A percentile compares a stretch with the other conserved stretches of the same genome.
phyloP scores from a whole-genome alignment of 1,140 invertebrate species.

The Muscidifurax raptorellus region DNA sequence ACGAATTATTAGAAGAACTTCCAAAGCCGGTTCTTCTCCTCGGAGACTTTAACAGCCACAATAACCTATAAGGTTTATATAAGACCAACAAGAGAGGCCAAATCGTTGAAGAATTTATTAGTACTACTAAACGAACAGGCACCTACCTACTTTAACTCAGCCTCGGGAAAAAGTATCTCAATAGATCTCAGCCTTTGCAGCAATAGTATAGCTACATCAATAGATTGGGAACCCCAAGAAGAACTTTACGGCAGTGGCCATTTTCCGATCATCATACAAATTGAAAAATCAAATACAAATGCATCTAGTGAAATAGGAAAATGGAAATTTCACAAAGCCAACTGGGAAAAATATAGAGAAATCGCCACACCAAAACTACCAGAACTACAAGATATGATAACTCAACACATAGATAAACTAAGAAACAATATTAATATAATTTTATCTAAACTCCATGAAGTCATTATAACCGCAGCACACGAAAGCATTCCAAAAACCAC shows the following conservation, averaged over 20 bases:
- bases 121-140: neutral
- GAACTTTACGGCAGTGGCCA: neutral
- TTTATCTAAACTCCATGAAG: neutral
- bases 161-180: too few species aligned
- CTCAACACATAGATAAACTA: neutral
- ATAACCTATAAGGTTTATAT: constrained; percentile 59
- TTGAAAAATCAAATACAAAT: neutral
- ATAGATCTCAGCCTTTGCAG: too few species aligned
- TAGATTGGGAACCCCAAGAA: neutral
- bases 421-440: neutral
- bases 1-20: constrained; percentile 60
- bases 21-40: constrained; percentile 61
- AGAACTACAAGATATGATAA: neutral
- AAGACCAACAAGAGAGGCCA: constrained; percentile 61
- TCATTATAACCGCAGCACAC: neutral
- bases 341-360: neutral
- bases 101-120: neutral
- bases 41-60: constrained; percentile 65
- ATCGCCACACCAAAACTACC: neutral
- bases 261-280: neutral
- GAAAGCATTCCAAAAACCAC: constrained; percentile 8
- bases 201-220: neutral
- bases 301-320: neutral
- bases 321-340: neutral
- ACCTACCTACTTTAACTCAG: too few species aligned